phyloP scores from a whole-genome alignment of 2,888 invertebrate species.

The Polydesmus complanatus region DNA sequence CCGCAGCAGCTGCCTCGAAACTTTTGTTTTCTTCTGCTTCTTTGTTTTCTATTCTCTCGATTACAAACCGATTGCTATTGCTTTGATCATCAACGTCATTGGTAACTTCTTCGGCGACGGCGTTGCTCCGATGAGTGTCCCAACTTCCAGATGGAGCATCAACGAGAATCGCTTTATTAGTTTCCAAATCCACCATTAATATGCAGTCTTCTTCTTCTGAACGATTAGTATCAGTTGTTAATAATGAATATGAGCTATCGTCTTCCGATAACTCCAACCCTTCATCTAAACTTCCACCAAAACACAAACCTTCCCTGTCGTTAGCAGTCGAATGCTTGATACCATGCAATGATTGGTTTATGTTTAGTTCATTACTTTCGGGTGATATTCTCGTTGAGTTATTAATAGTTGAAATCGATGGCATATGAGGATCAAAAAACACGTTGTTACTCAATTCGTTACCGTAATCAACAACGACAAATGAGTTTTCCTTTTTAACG shows the following conservation, averaged over 20 bases:
- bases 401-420: neutral
- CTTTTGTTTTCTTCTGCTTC: neutral
- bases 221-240: neutral
- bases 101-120: neutral
- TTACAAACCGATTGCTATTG: neutral
- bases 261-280: neutral
- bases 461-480: neutral
- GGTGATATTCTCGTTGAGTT: too few relatives aligned
- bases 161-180: conserved; percentile 35
- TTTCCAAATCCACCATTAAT: conserved; percentile 37
- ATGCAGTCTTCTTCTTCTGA: conserved; percentile 32
- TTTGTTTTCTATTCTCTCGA: neutral
- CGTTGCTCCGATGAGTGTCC: neutral
- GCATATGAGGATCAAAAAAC: neutral
- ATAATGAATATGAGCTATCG: neutral
- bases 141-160: conserved; percentile 16
- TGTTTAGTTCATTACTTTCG: too few relatives aligned
- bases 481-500: neutral
- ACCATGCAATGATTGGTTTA: neutral
- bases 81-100: neutral
- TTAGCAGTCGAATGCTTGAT: neutral
- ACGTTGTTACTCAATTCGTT: neutral
- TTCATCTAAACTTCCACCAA: neutral
- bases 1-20: neutral
- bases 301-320: neutral